Evolutionary conservation across 2,888 invertebrate species (phyloP).

Genomic region (Brachyptera risi): DNA sequence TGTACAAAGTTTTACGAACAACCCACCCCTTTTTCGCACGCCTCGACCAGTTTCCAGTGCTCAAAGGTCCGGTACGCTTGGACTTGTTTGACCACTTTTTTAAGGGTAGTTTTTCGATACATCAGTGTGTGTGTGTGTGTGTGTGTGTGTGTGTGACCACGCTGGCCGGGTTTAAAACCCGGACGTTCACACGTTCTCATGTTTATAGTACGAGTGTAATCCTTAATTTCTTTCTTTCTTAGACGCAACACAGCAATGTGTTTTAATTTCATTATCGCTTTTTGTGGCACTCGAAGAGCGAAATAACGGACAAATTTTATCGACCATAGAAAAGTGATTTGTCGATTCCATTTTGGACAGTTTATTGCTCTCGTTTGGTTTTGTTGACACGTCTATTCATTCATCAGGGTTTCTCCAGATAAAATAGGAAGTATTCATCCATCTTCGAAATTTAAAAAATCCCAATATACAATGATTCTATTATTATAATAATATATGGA

Average conservation of each 20-base stretch:
- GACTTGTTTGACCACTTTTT: conserved; percentile 24
- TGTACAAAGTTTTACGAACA: neutral
- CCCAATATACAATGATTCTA: no score
- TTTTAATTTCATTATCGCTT: no score
- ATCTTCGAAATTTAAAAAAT: no score
- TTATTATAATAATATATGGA: no score
- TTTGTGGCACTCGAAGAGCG: no score
- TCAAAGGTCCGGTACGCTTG: neutral
- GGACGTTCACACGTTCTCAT: neutral
- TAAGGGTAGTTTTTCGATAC: neutral
- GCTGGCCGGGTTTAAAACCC: neutral
- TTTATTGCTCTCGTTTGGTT: no score
- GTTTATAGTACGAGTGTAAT: neutral
- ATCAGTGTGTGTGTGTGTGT: neutral
- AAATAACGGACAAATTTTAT: no score
- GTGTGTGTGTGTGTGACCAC: neutral
- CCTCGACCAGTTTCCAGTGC: neutral
- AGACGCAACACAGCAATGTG: neutral
- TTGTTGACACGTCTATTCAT: no score
- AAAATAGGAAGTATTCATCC: no score
- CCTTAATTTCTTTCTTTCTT: neutral
- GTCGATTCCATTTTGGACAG: no score
- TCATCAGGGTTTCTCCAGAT: no score
- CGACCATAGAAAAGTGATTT: no score
- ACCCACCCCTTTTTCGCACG: conserved; percentile 22